Conservation (phyloP, 2,888 invertebrate species). For the Carcina quercana region DNA sequence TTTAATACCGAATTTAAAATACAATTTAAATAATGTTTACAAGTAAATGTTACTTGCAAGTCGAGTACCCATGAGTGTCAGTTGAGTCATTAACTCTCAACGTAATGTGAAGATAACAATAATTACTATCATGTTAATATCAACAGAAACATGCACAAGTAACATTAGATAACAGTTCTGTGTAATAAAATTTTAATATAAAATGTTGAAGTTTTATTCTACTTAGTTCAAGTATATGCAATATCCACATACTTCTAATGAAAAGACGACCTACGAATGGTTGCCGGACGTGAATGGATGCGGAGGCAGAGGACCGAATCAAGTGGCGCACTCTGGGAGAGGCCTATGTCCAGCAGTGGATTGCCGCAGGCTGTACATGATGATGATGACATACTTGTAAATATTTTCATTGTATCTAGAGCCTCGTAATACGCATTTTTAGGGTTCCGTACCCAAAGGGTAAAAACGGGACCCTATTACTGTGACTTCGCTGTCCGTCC, state of each 20-base stretch:
- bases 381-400: neutral
- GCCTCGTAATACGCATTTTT: too few species aligned
- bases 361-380: too few species aligned
- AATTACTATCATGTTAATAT: constrained; percentile 38
- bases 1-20: constrained; percentile 50
- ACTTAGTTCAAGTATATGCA: neutral
- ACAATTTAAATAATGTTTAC: constrained; percentile 31
- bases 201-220: constrained; percentile 21
- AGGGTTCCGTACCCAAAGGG: too few species aligned
- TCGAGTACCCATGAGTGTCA: neutral
- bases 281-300: too few species aligned
- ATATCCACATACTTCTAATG: neutral
- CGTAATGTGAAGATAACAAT: constrained; percentile 3
- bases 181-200: constrained; percentile 50
- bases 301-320: too few species aligned
- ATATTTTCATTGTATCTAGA: neutral
- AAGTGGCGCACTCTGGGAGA: too few species aligned
- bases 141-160: constrained; percentile 45
- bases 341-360: too few species aligned
- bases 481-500: too few species aligned
- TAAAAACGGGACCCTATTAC: too few species aligned
- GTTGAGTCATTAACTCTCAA: neutral
- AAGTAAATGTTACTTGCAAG: constrained; percentile 26
- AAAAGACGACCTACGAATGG: too few species aligned
- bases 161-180: constrained; percentile 41